Conservation (phyloP, 92 coral and sea anemone species). For the Isaurus tuberculatus region DNA sequence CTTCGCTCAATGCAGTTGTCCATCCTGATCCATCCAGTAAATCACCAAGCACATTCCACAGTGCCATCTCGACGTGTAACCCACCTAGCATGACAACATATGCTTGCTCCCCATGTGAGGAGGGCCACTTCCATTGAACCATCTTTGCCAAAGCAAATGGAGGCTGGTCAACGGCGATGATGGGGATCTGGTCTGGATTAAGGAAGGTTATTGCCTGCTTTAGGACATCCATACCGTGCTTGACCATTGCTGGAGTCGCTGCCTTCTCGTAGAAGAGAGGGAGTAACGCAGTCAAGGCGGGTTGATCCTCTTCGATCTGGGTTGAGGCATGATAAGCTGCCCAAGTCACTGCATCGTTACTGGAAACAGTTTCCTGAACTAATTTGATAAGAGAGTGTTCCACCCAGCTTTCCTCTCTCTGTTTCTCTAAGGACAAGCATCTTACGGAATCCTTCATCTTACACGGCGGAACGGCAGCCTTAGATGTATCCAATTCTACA, state of each 20-base stretch:
- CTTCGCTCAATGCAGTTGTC: background rate
- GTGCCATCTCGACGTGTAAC: background rate
- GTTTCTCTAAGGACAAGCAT: too few species aligned
- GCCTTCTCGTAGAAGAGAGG: conserved; percentile 70
- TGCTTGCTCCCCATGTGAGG: conserved; percentile 68
- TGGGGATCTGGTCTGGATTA: conserved; percentile 63
- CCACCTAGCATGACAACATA: conserved; percentile 61
- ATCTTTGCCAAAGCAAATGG: conserved; percentile 68
- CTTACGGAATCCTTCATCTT: background rate
- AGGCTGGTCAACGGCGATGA: conserved; percentile 66
- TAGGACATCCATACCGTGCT: conserved; percentile 63
- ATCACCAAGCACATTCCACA: background rate
- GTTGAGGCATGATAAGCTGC: conserved; percentile 45
- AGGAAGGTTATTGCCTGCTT: conserved; percentile 34
- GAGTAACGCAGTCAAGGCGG: conserved; percentile 62
- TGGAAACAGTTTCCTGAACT: background rate
- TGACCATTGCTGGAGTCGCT: conserved; percentile 63
- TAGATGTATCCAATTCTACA: conserved; percentile 6
- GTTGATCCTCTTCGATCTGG: conserved; percentile 15
- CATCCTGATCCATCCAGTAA: background rate
- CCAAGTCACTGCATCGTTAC: conserved; percentile 13
- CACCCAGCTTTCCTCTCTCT: conserved; percentile 40
- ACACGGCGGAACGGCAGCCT: conserved; percentile 15
- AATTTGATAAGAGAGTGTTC: conserved; percentile 10
- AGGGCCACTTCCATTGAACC: conserved; percentile 76